These are phyloP conservation scores for Chionoecetes opilio DNA, from an alignment of 1,140 invertebrate genomes.

Conservation along the genomic window DNA sequence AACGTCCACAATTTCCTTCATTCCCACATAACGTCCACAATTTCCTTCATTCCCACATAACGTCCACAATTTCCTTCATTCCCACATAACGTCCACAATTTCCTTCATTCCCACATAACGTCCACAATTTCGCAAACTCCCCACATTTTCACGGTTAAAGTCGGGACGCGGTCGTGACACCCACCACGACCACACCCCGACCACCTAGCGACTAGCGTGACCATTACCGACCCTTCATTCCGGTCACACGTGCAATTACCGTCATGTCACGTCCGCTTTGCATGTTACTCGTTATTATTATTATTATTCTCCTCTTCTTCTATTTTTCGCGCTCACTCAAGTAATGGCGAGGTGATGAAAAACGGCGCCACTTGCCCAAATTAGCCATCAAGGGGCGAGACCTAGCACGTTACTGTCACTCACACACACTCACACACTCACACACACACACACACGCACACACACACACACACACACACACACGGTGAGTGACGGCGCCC, in stretches of 20 bases:
- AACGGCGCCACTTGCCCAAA: neutral
- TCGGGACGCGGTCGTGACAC: neutral
- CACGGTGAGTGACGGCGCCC: too few relatives aligned
- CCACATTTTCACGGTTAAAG: too few relatives aligned
- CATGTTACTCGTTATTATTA: slow-evolving; percentile 1
- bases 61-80: neutral
- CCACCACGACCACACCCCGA: neutral
- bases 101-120: too few relatives aligned
- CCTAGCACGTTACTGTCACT: neutral
- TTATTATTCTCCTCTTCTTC: neutral
- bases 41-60: too few relatives aligned
- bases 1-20: too few relatives aligned
- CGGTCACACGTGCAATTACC: slow-evolving; percentile 15
- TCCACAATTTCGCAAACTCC: too few relatives aligned
- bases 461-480: too few relatives aligned
- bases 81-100: too few relatives aligned
- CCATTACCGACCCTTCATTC: neutral
- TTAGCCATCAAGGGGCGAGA: neutral
- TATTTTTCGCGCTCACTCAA: neutral
- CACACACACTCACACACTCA: too few relatives aligned
- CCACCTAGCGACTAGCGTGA: neutral
- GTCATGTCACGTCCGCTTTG: neutral
- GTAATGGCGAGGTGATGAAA: neutral
- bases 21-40: too few relatives aligned
- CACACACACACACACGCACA: too few relatives aligned